Evolutionary conservation across 2,113 vertebrate genomes (phyloP), one percentile per base, ranked within the genome.

Genomic region (Gila orcuttii): DNA sequence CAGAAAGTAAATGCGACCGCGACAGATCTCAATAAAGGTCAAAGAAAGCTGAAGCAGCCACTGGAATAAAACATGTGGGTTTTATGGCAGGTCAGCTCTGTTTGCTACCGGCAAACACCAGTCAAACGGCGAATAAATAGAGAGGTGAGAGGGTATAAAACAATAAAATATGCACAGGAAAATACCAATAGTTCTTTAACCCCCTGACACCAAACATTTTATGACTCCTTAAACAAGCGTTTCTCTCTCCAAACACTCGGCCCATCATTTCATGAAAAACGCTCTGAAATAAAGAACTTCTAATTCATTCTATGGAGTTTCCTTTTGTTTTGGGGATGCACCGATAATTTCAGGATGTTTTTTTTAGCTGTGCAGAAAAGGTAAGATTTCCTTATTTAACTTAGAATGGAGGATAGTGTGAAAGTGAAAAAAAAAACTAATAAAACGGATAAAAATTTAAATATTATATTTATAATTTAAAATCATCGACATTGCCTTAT

Each of bases 131-230:
- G 90, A 92, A 79, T 80, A 93, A 92, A 93, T 95, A 94, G 93
- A 91, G 92, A 92, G 93, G 93, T 92, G 93, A 91, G 87, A 83
- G 88, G 93, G 91, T 91, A 93, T 94, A 94, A 95, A 95, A 91
- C 93, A 95, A 96, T 95, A 96, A 96, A 96, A 96, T 94, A 94
- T 93, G 93, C 94, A 95, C 87, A 87, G 85, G 89, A 90, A 90
- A 89, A 91, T 88, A 25, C 33, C 85, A 90, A 87, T 91, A 86
- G 88, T 88, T 83, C 90, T 89, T 86, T 93, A 84, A 83, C 91
- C 91, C 87, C 91, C 83, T 88, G 87, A 90, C 91, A 94, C 88
- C 85, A 47, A 55, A 89, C 78, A 89, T 90, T 91, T 88, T 90
- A 91, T 62, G 85, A 90, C 84, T 76, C 86, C 86, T 89, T 77